Evolutionary conservation across 2,797 vertebrate genomes (phyloP).

Genomic region (Heteromormyrus szaboi): DNA sequence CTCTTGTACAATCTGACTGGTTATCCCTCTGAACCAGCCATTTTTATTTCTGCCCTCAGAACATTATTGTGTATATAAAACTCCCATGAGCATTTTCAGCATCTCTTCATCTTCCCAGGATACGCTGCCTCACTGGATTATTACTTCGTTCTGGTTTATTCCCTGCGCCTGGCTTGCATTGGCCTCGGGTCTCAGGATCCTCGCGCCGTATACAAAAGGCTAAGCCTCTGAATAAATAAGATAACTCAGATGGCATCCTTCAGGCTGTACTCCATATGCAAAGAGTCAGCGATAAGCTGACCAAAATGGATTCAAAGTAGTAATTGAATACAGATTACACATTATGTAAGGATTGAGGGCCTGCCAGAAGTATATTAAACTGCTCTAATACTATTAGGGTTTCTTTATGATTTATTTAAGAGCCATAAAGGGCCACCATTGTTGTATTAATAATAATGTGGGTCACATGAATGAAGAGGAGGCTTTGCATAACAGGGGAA

Average conservation of each 20-base stretch:
- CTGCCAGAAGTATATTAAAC: constrained; percentile 25
- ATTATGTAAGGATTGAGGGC: constrained; percentile 33
- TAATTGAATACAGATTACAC: constrained; percentile 47
- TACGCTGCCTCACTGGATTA: not conserved
- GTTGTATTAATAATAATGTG: not conserved
- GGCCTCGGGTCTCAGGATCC: not conserved
- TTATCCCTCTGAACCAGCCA: not conserved
- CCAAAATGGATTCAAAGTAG: constrained; percentile 39
- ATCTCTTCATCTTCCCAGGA: not conserved
- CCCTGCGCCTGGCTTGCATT: not conserved
- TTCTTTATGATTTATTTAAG: constrained; percentile 36
- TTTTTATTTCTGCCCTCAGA: not conserved
- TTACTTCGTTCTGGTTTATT: not conserved
- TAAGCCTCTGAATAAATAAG: not conserved
- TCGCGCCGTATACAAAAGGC: not conserved
- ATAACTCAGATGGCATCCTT: not conserved
- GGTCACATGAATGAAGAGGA: not conserved
- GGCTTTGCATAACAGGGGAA: not conserved
- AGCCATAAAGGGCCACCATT: not conserved
- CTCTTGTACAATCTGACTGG: not conserved
- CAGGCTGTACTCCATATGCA: constrained; percentile 24
- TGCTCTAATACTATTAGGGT: constrained; percentile 22
- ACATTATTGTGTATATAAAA: not conserved
- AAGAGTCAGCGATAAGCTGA: constrained; percentile 48
- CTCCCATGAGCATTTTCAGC: not conserved